These are phyloP conservation scores for Rana temporaria DNA, from an alignment of 2,113 vertebrate genomes.

Conservation along the genomic window DNA sequence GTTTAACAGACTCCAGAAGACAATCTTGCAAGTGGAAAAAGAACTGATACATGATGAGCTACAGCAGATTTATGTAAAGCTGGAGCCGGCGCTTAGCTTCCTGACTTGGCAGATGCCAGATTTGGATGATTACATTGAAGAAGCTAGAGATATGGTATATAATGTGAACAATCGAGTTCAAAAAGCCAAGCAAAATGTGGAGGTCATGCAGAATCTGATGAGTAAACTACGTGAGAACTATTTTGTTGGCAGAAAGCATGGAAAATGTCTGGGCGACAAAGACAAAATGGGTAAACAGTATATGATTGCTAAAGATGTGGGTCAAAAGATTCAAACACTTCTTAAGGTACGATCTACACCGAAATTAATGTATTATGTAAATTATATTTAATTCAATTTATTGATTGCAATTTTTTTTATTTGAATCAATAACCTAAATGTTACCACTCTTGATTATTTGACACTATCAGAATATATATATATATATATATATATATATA, in stretches of 20 bases:
- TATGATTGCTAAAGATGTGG: conserved; percentile 63
- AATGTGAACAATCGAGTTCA: conserved; percentile 69
- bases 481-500: too few relatives aligned
- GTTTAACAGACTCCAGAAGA: conserved; percentile 73
- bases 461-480: too few relatives aligned
- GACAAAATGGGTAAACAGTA: conserved; percentile 67
- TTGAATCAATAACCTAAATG: too few relatives aligned
- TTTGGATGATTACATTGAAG: conserved; percentile 71
- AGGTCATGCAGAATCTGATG: conserved; percentile 69
- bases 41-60: conserved; percentile 67
- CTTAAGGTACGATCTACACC: conserved; percentile 32
- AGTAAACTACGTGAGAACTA: conserved; percentile 64
- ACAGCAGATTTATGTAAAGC: conserved; percentile 64
- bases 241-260: conserved; percentile 68
- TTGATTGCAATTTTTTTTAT: too few relatives aligned
- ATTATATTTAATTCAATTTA: not conserved
- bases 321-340: conserved; percentile 67
- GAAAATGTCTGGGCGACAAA: conserved; percentile 64
- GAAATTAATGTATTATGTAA: not conserved
- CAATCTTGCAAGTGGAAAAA: conserved; percentile 70
- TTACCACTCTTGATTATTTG: too few relatives aligned
- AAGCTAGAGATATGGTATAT: conserved; percentile 59
- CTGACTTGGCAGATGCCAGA: conserved; percentile 71
- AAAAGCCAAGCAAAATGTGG: conserved; percentile 74
- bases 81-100: conserved; percentile 68